Conservation (phyloP, 2,797 vertebrate species). For the Nasua narica region DNA sequence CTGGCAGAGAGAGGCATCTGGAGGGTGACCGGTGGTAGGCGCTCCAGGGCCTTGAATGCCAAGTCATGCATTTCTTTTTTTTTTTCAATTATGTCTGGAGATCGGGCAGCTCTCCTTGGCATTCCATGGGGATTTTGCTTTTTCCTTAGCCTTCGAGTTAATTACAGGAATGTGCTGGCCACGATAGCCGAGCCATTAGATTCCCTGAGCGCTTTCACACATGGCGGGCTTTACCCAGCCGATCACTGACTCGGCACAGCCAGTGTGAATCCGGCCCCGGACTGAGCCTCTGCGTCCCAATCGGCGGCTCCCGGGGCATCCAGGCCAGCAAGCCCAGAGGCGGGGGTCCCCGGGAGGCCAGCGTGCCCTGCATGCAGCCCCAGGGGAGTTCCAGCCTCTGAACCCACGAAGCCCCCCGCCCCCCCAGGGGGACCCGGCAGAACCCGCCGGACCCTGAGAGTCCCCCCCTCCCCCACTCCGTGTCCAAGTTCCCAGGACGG, state of each 20-base stretch:
- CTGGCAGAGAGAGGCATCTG: not conserved
- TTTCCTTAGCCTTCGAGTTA: slow-evolving; percentile 32
- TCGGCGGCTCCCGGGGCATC: not conserved
- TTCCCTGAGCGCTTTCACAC: not conserved
- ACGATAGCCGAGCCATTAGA: not conserved
- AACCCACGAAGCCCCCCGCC: not conserved
- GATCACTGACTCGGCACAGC: not conserved
- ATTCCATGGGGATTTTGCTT: not conserved
- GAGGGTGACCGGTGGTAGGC: too few species aligned
- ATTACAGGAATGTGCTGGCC: slow-evolving; percentile 37
- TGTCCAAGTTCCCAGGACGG: slow-evolving; percentile 73
- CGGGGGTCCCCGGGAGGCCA: not conserved
- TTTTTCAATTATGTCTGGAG: not conserved
- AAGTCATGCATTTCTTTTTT: not conserved
- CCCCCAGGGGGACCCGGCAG: not conserved
- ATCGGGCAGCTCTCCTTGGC: not conserved
- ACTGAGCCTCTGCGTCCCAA: not conserved
- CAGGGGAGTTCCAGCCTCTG: accelerated
- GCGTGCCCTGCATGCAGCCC: not conserved
- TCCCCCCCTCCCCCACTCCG: not conserved
- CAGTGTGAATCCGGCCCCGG: not conserved
- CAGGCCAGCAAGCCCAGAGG: not conserved
- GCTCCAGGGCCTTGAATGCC: not conserved
- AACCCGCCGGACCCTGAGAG: not conserved
- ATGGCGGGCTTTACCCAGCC: not conserved